Percentiles rank a stretch among this genome's conserved stretches.
phyloP scores from a whole-genome alignment of 2,113 vertebrate genomes.

The Mastomys coucha region DNA sequence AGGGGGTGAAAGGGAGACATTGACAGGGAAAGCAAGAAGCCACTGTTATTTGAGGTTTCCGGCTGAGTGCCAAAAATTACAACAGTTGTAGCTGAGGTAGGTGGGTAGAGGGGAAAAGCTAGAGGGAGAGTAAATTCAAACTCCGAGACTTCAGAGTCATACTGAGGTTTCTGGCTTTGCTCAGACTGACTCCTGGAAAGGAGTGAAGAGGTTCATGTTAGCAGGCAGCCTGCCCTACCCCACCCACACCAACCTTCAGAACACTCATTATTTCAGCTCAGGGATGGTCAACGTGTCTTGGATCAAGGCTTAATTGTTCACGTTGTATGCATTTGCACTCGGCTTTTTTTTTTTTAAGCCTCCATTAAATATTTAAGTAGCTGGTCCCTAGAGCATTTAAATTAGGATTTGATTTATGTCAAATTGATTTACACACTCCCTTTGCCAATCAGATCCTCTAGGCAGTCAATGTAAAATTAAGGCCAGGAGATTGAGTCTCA shows the following conservation, averaged over 20 bases:
- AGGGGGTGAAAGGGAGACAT: not conserved
- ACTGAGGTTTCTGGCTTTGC: not conserved
- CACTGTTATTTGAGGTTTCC: not conserved
- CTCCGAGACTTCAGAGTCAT: not conserved
- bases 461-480: not conserved
- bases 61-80: not conserved
- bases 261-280: not conserved
- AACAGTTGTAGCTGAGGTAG: not conserved
- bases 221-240: not conserved
- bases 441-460: conserved; percentile 36
- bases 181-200: not conserved
- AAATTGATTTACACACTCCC: conserved; percentile 51
- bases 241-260: not conserved
- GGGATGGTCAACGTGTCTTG: not conserved
- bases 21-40: not conserved
- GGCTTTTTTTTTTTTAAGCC: not conserved
- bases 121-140: not conserved
- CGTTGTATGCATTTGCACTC: conserved; percentile 12
- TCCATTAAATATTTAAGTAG: conserved; percentile 74
- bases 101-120: not conserved
- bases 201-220: not conserved
- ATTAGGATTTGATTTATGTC: conserved; percentile 66
- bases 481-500: not conserved
- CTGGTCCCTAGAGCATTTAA: conserved; percentile 48
- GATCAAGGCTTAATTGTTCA: not conserved